phyloP scores from a whole-genome alignment of 1,140 invertebrate species.

The Heliconius hermathena region DNA sequence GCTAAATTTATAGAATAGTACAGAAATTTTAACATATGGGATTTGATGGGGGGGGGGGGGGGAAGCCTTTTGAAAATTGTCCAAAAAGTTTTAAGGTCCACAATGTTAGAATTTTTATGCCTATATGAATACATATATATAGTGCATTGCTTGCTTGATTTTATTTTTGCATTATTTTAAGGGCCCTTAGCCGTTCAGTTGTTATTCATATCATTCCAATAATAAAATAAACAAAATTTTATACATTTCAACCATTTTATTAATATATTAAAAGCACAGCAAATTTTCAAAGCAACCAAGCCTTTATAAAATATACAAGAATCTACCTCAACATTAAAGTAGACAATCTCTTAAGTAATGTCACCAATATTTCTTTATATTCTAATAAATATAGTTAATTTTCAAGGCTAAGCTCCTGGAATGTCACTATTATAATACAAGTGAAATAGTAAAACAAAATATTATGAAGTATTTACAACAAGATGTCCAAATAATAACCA shows the following conservation, averaged over 20 bases:
- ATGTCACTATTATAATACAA: conserved; percentile 36
- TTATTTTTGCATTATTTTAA: too few species aligned
- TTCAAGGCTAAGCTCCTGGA: conserved; percentile 43
- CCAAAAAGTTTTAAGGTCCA: too few species aligned
- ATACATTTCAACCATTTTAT: conserved; percentile 31
- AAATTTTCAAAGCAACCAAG: conserved; percentile 27
- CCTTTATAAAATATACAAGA: conserved; percentile 30
- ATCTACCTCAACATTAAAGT: conserved; percentile 17
- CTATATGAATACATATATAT: too few species aligned
- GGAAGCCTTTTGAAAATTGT: too few species aligned
- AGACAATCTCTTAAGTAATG: conserved; percentile 24
- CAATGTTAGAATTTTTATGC: too few species aligned
- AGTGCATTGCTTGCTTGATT: too few species aligned
- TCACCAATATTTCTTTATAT: conserved; percentile 10
- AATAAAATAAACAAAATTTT: neutral
- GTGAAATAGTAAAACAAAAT: conserved; percentile 4
- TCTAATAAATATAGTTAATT: conserved; percentile 20
- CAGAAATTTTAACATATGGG: too few species aligned
- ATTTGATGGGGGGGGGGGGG: too few species aligned
- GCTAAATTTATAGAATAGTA: too few species aligned
- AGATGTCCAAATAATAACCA: conserved; percentile 2
- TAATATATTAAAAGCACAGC: conserved; percentile 30
- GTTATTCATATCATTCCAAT: too few species aligned
- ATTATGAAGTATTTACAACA: conserved; percentile 12
- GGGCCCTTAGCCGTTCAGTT: too few species aligned